Evolutionary conservation across 2,113 vertebrate species (phyloP).

Genomic region (Zosterops japonicus): DNA sequence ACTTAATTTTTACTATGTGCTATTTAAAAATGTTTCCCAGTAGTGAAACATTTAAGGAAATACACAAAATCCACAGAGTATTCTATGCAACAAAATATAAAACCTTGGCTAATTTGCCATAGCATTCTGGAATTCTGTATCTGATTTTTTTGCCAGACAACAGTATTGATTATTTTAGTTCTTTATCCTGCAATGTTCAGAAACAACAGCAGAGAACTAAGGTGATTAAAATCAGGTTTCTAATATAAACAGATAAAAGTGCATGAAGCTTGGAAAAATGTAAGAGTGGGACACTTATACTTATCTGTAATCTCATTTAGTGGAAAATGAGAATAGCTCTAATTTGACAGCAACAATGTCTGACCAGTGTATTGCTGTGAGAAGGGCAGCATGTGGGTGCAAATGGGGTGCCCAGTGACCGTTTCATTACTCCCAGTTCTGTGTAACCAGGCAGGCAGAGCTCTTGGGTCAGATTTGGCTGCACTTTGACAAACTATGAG

Average conservation of each 20-base stretch:
- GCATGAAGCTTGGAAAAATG: background rate
- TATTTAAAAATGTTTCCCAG: conserved; percentile 55
- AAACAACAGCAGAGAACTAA: background rate
- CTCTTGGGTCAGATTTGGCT: background rate
- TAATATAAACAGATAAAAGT: background rate
- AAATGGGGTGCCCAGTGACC: background rate
- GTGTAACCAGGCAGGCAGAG: background rate
- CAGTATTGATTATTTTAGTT: conserved; percentile 9
- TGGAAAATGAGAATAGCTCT: background rate
- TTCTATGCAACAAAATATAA: conserved; percentile 29
- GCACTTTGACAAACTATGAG: background rate
- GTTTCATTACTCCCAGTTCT: background rate
- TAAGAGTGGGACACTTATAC: background rate
- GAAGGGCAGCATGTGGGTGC: background rate
- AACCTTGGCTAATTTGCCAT: conserved; percentile 5
- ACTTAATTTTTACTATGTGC: conserved; percentile 69
- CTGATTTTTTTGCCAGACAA: conserved; percentile 31
- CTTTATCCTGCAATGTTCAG: background rate
- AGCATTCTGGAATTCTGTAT: conserved; percentile 10
- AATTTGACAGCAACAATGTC: background rate
- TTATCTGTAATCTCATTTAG: background rate
- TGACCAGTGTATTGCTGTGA: background rate
- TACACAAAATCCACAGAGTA: background rate
- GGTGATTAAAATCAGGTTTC: background rate
- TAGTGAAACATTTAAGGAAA: conserved; percentile 33